A percentile compares a stretch with the other conserved stretches of the same genome.
These are phyloP conservation scores for Exaiptasia diaphana DNA, from an alignment of 64 coral and sea anemone species.

Conservation along the genomic window DNA sequence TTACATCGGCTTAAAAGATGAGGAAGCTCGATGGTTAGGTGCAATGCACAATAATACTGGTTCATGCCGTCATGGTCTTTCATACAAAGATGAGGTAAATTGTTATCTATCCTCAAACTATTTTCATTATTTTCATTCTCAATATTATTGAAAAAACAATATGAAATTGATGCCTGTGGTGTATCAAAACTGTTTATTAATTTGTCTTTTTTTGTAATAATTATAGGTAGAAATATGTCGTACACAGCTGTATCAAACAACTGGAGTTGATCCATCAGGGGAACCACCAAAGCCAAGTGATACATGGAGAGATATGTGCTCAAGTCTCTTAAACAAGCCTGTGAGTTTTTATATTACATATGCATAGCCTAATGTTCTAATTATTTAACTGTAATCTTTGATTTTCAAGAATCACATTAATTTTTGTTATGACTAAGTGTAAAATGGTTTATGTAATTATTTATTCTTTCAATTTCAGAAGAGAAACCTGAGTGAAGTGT, in stretches of 20 bases:
- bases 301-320: conserved; percentile 27
- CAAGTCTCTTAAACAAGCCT: conserved; percentile 1
- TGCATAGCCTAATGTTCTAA: neutral
- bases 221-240: conserved; percentile 17
- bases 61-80: conserved; percentile 33
- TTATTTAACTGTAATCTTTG: neutral
- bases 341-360: neutral
- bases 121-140: neutral
- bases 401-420: neutral
- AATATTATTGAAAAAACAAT: neutral
- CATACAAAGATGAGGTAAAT: conserved; percentile 52
- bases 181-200: neutral
- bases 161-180: neutral
- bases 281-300: conserved; percentile 2
- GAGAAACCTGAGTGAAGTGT: conserved; percentile 28
- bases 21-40: conserved; percentile 39
- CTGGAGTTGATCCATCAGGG: neutral
- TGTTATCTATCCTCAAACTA: neutral
- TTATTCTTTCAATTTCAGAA: neutral
- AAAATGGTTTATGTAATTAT: neutral
- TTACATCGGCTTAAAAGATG: conserved; percentile 31
- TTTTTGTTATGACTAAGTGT: neutral
- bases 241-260: neutral
- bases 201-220: neutral
- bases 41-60: conserved; percentile 56